Base-by-base conservation (phyloP, 2,113 vertebrate genomes). In the Melanerpes formicivorus region DNA sequence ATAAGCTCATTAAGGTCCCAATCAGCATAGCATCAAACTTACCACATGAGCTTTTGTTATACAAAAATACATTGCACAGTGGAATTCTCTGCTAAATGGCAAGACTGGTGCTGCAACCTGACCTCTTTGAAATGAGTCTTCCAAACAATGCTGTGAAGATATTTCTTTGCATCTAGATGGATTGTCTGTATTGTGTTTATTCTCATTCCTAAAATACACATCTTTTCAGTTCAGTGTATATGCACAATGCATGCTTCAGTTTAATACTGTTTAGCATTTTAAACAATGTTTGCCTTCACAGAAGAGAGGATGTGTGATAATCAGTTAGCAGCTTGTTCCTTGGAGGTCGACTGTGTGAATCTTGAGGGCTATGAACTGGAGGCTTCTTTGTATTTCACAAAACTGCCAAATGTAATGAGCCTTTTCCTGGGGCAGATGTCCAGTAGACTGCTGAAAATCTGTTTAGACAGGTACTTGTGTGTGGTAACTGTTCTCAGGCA, bases 211-310 rank as follows among this genome's bases (percentile, higher is more conserved):
- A 75, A 96, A 84, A 71, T 27, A 59, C 6, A 11, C 18, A 29
- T 79, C 6, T 87, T 79, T 90, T 87, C 17, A 65, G 71, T 78
- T 56, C 8, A 11, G 23, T 54, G 17, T 89, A 17, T 55, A 37
- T 77, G 10, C 37, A 15, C 46, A 84, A 77, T 66, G 26, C 70
- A 69, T 72, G 29, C 30, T 71, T 71, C 60, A 65, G 30, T 74
- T 93, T 71, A 63, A 34, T 66, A 29, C 32, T 71, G 56, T 50
- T 7, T 80, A 58, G 32, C 17, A 27, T 32, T 69, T 34, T 94
- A 94, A 94, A 80, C 42, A 83, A n/a, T 40, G 75, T 71, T 76
- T 93, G 34, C 62, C 34, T 73, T 78, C n/a, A 37, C 22, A 84
- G 75, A 80, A 81, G 44, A 62, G 54, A 82, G 37, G 13, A 66